Evolutionary conservation across 2,888 invertebrate genomes (phyloP).

Genomic region (Polydrusus tereticollis): DNA sequence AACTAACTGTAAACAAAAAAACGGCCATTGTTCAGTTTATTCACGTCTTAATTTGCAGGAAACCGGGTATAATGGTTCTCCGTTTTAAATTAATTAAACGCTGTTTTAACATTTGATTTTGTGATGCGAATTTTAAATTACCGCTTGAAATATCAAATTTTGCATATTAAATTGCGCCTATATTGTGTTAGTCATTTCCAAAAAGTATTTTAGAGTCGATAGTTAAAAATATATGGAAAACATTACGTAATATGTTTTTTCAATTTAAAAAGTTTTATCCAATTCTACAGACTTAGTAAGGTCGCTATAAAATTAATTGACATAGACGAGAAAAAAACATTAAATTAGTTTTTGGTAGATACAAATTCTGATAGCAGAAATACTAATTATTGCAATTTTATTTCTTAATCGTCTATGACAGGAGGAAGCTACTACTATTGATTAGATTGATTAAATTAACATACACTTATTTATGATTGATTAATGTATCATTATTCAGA

Average conservation of each 20-base stretch:
- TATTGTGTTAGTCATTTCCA: background rate
- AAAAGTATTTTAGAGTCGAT: background rate
- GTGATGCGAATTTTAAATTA: conserved; percentile 28
- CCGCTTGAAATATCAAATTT: conserved; percentile 3
- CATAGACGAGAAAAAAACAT: too few relatives aligned
- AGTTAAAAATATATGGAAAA: background rate
- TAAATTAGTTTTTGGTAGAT: too few relatives aligned
- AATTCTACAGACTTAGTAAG: background rate
- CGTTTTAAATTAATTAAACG: conserved; percentile 24
- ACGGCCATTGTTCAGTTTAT: conserved; percentile 8
- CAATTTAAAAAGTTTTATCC: background rate
- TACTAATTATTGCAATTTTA: too few relatives aligned
- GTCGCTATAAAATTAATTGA: too few relatives aligned
- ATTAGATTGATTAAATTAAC: too few relatives aligned
- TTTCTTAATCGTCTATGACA: too few relatives aligned
- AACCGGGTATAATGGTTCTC: conserved; percentile 10
- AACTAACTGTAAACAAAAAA: conserved; percentile 30
- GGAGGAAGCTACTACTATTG: too few relatives aligned
- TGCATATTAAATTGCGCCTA: conserved; percentile 1
- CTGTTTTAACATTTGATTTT: conserved; percentile 18
- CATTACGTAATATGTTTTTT: background rate
- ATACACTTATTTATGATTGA: too few relatives aligned
- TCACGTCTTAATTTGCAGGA: conserved; percentile 25
- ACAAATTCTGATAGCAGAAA: too few relatives aligned
- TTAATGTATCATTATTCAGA: too few relatives aligned